Conservation (phyloP, 2,797 vertebrate genomes). For the Chromis chromis region DNA sequence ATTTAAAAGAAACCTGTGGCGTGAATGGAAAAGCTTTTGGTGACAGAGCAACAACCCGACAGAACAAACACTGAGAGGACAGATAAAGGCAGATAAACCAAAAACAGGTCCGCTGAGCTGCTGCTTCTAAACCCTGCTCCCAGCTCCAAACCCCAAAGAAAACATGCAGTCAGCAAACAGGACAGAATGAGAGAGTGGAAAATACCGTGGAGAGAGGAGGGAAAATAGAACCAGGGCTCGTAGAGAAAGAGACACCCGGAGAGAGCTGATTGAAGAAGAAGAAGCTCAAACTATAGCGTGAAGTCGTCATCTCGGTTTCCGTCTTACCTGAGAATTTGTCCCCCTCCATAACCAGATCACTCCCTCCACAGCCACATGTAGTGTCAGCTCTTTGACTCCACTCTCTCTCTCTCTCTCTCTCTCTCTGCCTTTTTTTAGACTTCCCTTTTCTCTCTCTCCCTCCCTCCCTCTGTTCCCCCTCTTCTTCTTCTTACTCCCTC, state of each 20-base stretch:
- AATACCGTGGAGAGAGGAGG: slow-evolving; percentile 77
- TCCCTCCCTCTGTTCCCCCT: slow-evolving; percentile 55
- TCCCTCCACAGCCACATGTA: slow-evolving; percentile 84
- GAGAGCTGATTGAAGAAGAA: slow-evolving; percentile 37
- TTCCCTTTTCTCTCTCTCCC: slow-evolving; percentile 76
- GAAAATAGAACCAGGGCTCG: slow-evolving; percentile 59
- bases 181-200: slow-evolving; percentile 82
- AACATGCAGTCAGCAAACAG: slow-evolving; percentile 81
- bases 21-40: slow-evolving; percentile 9
- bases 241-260: slow-evolving; percentile 47
- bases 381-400: slow-evolving; percentile 74
- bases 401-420: slow-evolving; percentile 55
- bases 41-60: slow-evolving; percentile 17
- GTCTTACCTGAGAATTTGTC: slow-evolving; percentile 88
- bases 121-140: slow-evolving; percentile 52
- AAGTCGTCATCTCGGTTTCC: slow-evolving; percentile 24
- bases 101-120: slow-evolving; percentile 56
- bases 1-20: no score
- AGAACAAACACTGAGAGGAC: slow-evolving; percentile 33
- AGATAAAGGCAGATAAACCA: slow-evolving; percentile 40
- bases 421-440: slow-evolving; percentile 79
- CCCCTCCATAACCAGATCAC: slow-evolving; percentile 85
- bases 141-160: slow-evolving; percentile 75
- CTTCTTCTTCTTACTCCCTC: slow-evolving; percentile 60
- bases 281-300: slow-evolving; percentile 13